These are phyloP conservation scores for Carcharodon carcharias DNA, from an alignment of 2,797 vertebrate genomes.

Conservation along the genomic window DNA sequence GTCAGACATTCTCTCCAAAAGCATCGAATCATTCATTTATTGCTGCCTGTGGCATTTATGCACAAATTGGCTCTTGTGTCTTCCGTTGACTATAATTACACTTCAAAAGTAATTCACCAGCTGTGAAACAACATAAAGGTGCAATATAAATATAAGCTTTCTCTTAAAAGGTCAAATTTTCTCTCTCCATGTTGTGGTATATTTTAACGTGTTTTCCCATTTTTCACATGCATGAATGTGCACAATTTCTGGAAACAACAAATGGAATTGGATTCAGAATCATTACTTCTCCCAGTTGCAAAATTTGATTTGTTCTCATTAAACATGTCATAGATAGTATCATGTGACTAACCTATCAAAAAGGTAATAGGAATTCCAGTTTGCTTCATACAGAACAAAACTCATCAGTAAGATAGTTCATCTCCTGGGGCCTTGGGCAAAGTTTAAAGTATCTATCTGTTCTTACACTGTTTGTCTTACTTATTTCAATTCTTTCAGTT, in stretches of 20 bases:
- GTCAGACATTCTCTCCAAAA: background rate
- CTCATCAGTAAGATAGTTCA: background rate
- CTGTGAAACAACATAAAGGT: background rate
- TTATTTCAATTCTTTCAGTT: too few relatives aligned
- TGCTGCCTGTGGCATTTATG: background rate
- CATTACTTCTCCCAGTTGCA: background rate
- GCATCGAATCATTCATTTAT: background rate
- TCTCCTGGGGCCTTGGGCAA: background rate
- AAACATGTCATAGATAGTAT: background rate
- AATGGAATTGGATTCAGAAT: background rate
- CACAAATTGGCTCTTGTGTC: background rate
- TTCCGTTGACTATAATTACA: background rate
- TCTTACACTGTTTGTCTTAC: background rate
- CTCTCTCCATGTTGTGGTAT: background rate
- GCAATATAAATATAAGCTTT: background rate
- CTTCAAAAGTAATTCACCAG: background rate
- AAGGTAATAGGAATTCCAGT: background rate
- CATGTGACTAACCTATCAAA: background rate
- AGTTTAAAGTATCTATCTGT: background rate
- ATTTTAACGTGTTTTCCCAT: background rate
- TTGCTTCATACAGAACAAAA: background rate
- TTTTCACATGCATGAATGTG: too few relatives aligned
- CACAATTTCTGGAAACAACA: background rate
- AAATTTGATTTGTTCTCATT: background rate
- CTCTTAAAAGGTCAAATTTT: background rate